Evolutionary conservation across 2,797 vertebrate genomes (phyloP).

Genomic region (Austrolebias charrua): DNA sequence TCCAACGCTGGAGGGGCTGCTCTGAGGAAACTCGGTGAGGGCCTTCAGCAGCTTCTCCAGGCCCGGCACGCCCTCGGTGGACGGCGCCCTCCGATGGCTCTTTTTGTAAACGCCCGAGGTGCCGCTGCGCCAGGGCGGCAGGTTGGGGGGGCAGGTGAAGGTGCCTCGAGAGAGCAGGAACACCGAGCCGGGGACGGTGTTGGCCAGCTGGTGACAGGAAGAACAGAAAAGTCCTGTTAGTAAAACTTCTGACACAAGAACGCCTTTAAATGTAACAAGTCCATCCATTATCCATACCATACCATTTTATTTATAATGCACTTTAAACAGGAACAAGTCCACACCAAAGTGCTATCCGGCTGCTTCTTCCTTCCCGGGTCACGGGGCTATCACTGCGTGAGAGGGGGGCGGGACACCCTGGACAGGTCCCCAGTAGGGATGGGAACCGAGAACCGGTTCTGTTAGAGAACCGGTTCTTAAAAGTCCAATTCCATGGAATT

Average conservation of each 20-base stretch:
- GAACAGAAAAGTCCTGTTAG: neutral
- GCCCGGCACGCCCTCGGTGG: conserved; percentile 81
- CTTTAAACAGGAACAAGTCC: no score
- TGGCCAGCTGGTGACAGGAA: conserved; percentile 59
- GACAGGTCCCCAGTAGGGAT: no score
- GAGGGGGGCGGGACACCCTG: no score
- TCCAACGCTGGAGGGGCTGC: conserved; percentile 29
- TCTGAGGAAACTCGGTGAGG: conserved; percentile 52
- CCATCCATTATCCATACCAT: no score
- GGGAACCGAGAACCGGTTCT: no score
- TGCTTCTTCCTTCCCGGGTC: no score
- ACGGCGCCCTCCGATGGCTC: conserved; percentile 78
- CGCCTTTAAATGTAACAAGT: no score
- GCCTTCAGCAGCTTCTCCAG: conserved; percentile 80
- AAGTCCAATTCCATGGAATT: no score
- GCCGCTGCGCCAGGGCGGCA: conserved; percentile 85
- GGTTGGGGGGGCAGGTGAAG: conserved; percentile 81
- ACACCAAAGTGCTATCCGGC: no score
- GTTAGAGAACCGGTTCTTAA: no score
- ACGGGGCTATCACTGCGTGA: no score
- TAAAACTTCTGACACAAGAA: neutral
- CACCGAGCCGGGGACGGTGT: conserved; percentile 67
- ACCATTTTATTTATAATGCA: no score
- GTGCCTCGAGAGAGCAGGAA: conserved; percentile 84
- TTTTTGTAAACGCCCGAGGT: conserved; percentile 79